Evolutionary conservation across 92 coral and sea anemone species (phyloP).

Genomic region (Anthopleura xanthogrammica): DNA sequence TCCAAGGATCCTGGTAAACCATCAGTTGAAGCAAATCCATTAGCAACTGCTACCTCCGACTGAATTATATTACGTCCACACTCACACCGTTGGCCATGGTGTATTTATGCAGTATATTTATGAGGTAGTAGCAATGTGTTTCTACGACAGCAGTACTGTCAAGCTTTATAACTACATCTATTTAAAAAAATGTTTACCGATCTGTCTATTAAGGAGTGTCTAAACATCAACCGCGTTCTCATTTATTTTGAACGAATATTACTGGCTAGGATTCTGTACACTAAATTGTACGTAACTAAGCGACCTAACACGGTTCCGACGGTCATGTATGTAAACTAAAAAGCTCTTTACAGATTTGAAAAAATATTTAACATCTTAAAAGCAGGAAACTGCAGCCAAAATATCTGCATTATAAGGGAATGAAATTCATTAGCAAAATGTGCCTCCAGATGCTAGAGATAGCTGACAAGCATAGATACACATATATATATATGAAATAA

Average conservation of each 20-base stretch:
- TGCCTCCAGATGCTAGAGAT: background rate
- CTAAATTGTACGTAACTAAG: background rate
- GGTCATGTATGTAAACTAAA: background rate
- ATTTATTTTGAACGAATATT: background rate
- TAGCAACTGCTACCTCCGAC: background rate
- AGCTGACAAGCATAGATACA: background rate
- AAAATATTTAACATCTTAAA: conserved; percentile 1
- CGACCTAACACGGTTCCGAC: background rate
- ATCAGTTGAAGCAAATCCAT: background rate
- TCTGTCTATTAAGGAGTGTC: background rate
- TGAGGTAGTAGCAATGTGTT: too few relatives aligned
- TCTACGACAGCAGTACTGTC: too few relatives aligned
- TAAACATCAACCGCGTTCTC: background rate
- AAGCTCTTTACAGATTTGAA: background rate
- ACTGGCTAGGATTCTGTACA: background rate
- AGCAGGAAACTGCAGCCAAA: conserved; percentile 11
- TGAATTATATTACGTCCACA: too few relatives aligned
- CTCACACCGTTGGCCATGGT: too few relatives aligned
- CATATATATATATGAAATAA: background rate
- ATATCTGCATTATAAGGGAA: background rate
- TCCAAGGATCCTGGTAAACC: conserved; percentile 1
- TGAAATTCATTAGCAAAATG: background rate
- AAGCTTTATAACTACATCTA: background rate
- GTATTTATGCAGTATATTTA: too few relatives aligned
- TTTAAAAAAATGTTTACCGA: background rate